A percentile compares a stretch with the other conserved stretches of the same genome.
Evolutionary conservation across 2,797 vertebrate species (phyloP).

Genomic region (Hemitrygon akajei): DNA sequence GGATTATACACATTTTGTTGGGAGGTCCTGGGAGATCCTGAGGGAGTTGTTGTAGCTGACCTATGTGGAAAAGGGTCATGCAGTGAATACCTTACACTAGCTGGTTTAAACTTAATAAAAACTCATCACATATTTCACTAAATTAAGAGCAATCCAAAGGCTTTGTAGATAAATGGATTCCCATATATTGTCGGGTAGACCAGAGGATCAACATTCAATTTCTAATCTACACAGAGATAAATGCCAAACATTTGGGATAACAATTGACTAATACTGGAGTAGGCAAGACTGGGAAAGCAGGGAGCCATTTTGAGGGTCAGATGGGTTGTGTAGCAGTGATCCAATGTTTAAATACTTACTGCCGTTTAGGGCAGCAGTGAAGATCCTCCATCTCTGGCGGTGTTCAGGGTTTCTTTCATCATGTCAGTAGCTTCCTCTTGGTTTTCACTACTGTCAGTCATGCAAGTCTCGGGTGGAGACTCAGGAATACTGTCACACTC

Average conservation of each 20-base stretch:
- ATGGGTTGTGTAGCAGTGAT: not conserved
- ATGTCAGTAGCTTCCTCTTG: too few species aligned
- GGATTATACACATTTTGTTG: conserved; percentile 91
- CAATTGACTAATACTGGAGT: not conserved
- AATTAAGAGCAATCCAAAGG: not conserved
- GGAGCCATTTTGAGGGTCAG: too few species aligned
- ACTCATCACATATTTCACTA: too few species aligned
- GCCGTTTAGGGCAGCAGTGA: too few species aligned
- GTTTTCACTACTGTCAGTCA: too few species aligned
- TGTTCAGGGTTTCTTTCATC: too few species aligned
- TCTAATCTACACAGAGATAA: not conserved
- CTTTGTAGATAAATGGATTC: not conserved
- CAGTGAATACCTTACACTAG: not conserved
- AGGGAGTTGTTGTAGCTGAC: conserved; percentile 94
- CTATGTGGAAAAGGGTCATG: conserved; percentile 50
- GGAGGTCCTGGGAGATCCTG: conserved; percentile 89
- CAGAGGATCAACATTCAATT: not conserved
- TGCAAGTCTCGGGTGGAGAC: too few species aligned
- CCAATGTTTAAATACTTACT: not conserved
- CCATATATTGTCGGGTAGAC: not conserved
- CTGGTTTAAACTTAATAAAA: not conserved
- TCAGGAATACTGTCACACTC: too few species aligned
- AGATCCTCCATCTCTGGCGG: too few species aligned
- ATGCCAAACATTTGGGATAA: not conserved
- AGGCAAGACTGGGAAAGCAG: too few species aligned